phyloP scores from a whole-genome alignment of 1,140 invertebrate genomes.

The Mamestra configurata region DNA sequence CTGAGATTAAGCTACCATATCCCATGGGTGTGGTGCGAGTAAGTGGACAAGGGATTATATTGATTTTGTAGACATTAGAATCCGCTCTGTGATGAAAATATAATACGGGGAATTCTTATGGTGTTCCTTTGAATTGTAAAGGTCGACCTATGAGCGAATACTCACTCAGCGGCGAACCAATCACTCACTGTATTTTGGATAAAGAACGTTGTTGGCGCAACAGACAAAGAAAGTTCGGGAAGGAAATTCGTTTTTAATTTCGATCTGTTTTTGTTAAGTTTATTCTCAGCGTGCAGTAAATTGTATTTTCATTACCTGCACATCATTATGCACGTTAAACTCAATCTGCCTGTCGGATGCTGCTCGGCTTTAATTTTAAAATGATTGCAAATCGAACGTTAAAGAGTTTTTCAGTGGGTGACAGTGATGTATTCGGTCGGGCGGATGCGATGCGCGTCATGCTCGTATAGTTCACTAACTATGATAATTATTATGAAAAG shows the following conservation, averaged over 20 bases:
- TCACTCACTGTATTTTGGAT: neutral
- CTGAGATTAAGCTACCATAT: conserved; percentile 15
- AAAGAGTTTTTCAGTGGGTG: conserved; percentile 30
- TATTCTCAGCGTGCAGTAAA: conserved; percentile 7
- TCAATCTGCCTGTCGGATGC: conserved; percentile 20
- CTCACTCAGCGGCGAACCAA: too few relatives aligned
- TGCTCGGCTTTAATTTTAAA: conserved; percentile 44
- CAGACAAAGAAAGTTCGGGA: neutral
- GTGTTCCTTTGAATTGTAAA: neutral
- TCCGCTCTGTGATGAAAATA: neutral
- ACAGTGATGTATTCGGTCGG: conserved; percentile 31
- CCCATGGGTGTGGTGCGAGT: neutral
- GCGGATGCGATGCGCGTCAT: neutral
- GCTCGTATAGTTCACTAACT: conserved; percentile 59
- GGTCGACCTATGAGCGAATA: neutral
- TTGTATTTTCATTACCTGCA: conserved; percentile 1
- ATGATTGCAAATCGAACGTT: conserved; percentile 43
- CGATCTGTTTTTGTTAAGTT: neutral
- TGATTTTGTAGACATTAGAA: conserved; percentile 17
- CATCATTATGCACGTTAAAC: conserved; percentile 13
- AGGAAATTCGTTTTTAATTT: neutral
- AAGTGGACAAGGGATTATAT: conserved; percentile 16
- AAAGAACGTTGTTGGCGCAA: neutral
- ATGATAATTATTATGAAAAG: conserved; percentile 77
- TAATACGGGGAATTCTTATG: neutral